Base-by-base conservation (phyloP, 2,888 invertebrate genomes). In the Heliconius sara region DNA sequence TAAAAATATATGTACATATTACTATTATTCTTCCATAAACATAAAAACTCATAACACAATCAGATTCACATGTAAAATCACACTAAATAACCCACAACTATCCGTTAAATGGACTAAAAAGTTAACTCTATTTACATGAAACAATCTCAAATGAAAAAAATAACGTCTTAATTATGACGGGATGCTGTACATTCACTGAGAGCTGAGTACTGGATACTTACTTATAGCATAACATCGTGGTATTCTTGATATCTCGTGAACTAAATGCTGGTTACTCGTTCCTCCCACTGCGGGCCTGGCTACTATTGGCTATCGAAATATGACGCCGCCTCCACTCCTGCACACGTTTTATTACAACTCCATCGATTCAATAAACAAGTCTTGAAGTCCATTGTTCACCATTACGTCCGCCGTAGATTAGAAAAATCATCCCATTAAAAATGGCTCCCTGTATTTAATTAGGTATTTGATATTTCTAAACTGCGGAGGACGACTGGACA, bases 321-420 rank as follows among this genome's bases (percentile, higher is more conserved):
- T 86, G 92, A 88, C 93, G 88, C 93, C 95, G 94, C 95, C 95
- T 94, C 91, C 93, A 90, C 92, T 93, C 90, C 89, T 91, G 93
- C 91, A 91, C 93, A 92, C 89, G 91, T 89, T 92, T 91, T 89
- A 88, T 91, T 91, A 93, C 93, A 92, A 93, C 94, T 94, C 94
- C 93, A 93, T 93, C 91, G 87, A 90, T 90, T 92, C 91, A 92
- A 94, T 94, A 94, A 94, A 93, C 93, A 93, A 93, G 94, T 92
- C 93, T 93, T 91, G 89, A 91, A 91, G 89, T 91, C 93, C 93
- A 94, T 94, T 94, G 94, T 93, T 87, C 86, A 92, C 91, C 91
- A 91, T 91, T 91, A 88, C 87, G 87, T 87, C 89, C 87, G 88
- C 92, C 92, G 92, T 91, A 92, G 91, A 91, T 91, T 90, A 90